Conservation (phyloP, 2,113 vertebrate species). For the Axis porcinus region DNA sequence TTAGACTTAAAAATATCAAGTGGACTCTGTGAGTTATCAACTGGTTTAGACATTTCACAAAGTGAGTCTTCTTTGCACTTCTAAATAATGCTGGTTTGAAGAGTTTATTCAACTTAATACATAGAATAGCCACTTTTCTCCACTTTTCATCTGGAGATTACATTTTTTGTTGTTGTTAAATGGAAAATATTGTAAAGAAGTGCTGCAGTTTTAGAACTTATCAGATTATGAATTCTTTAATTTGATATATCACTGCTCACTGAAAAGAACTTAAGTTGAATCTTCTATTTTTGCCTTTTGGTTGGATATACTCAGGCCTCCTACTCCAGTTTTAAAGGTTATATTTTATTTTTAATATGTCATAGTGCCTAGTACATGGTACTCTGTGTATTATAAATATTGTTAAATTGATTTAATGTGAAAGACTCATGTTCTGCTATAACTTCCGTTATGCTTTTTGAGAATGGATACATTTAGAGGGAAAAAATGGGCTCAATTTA, state of each 20-base stretch:
- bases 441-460: not conserved
- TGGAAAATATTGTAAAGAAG: not conserved
- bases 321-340: not conserved
- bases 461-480: not conserved
- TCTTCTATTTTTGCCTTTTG: not conserved
- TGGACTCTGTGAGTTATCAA: not conserved
- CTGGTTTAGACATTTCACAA: not conserved
- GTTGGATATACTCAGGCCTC: not conserved
- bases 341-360: not conserved
- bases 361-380: not conserved
- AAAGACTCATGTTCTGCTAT: not conserved
- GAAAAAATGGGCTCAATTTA: not conserved
- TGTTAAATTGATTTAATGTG: not conserved
- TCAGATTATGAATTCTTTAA: not conserved
- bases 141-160: not conserved
- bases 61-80: not conserved
- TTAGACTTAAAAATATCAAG: not conserved
- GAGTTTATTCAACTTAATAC: not conserved
- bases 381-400: not conserved
- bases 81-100: not conserved
- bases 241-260: not conserved
- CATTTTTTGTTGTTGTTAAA: slow-evolving; percentile 13
- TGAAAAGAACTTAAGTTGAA: not conserved
- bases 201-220: slow-evolving; percentile 3
- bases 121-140: not conserved